phyloP scores from a whole-genome alignment of 1,140 invertebrate genomes.

The Pseudomyrmex concolor region DNA sequence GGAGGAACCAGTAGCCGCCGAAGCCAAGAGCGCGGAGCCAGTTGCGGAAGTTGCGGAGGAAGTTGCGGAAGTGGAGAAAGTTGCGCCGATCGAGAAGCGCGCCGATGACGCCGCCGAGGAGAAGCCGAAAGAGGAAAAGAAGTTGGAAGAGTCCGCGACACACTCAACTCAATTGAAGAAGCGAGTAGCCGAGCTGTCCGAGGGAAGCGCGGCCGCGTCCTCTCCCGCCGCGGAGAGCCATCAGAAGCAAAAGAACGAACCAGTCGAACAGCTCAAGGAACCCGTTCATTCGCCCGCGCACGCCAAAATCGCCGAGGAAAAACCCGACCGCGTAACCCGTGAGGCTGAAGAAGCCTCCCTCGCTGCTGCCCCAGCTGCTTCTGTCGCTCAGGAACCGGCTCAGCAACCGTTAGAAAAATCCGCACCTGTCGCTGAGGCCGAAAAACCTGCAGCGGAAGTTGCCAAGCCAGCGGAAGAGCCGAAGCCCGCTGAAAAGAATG shows the following conservation, averaged over 20 bases:
- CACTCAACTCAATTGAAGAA: conserved; percentile 38
- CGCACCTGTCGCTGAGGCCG: conserved; percentile 37
- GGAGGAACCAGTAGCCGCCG: conserved; percentile 42
- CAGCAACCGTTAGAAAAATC: conserved; percentile 29
- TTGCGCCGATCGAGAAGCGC: conserved; percentile 60
- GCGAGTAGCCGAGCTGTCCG: conserved; percentile 26
- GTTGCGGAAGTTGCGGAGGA: not conserved
- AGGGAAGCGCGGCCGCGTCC: not conserved
- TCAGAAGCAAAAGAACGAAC: conserved; percentile 45
- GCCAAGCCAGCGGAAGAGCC: conserved; percentile 21
- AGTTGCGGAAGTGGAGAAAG: conserved; percentile 9
- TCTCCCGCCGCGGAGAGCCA: conserved; percentile 30
- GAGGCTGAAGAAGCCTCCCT: conserved; percentile 76
- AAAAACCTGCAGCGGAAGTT: conserved; percentile 26
- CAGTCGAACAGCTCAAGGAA: conserved; percentile 46
- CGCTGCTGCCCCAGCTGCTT: conserved; percentile 13
- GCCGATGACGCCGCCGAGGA: conserved; percentile 63
- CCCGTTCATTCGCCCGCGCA: conserved; percentile 22
- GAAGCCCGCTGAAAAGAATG: conserved; percentile 57
- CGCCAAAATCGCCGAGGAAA: conserved; percentile 72
- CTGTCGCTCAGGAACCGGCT: conserved; percentile 42
- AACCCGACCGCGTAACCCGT: conserved; percentile 79
- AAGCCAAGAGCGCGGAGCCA: conserved; percentile 33
- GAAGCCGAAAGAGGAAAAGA: conserved; percentile 68
- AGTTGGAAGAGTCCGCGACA: conserved; percentile 54